Evolutionary conservation across 2,888 invertebrate genomes (phyloP), one percentile per base, ranked within the genome.

Genomic region (Mesochorus sp.): DNA sequence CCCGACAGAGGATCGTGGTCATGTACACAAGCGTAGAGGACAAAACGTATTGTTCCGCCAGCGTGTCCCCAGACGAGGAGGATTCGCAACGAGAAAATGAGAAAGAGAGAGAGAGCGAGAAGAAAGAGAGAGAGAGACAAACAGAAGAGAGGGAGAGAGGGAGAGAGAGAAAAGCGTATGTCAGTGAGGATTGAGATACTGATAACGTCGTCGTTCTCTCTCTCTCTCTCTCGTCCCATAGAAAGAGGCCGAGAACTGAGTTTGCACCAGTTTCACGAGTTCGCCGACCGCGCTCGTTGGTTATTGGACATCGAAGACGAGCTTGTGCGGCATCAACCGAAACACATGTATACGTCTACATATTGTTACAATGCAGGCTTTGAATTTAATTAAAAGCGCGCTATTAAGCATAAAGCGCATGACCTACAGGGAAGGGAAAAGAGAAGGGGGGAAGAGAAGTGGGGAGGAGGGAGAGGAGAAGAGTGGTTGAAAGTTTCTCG

Each of bases 271-370:
- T 86, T 86, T 80, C 75, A 44, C 75, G 81, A 77, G 84, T 84
- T 84, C 72, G 66, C 72, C 78, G 75, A 76, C 62, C 76, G 81
- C 61, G 42, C 37, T 39, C 62, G 57, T n/a, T 78, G 82, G 84
- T 86, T 86, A 87, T 87, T 82, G 86, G 81, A 87, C 82, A 84
- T 85, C 82, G 83, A 83, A 82, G 83, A 80, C 71, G 76, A 72
- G 72, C 64, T 71, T 37, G 34, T 64, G n/a, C n/a, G 42, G 70
- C 39, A 59, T 70, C 47, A 37, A 49, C 31, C 14, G 19, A 26
- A 28, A 59, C 17, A 24, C 59, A 3, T 49, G 10, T 28, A 44
- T 26, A 5, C 5, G 24, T 24, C 12, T 68, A 17, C 8, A 21
- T 42, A 26, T 19, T n/a, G n/a, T n/a, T n/a, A n/a, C n/a, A n/a